Base-by-base conservation (phyloP, 2,888 invertebrate species). In the Nymphalis urticae region DNA sequence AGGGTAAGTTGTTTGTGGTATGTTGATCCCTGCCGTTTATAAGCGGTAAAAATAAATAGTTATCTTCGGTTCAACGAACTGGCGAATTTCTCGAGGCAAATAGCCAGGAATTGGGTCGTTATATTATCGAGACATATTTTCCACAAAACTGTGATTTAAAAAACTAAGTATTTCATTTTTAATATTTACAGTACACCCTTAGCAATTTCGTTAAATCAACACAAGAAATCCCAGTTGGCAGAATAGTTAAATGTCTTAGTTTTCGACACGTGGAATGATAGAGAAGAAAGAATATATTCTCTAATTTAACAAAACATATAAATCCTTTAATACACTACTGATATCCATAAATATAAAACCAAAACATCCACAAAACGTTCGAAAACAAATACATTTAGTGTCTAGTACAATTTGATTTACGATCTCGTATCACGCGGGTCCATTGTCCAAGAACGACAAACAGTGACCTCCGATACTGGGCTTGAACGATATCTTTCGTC, bases 381-480 rank as follows among this genome's bases (percentile, higher is more conserved):
- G 24, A 56, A 58, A 64, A 64, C 24, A 58, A 50, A 56, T n/a
- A 27, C 42, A 54, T 47, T 48, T 13, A 50, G 32, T 10, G 19
- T 48, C 50, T 51, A 56, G 53, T 53, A 50, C n/a, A 16, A 51
- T 32, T 5, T 50, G 50, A 65, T 59, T 65, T 59, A 59, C 58
- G 59, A 50, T 21, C 10, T 51, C 48, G 54, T 71, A 71, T 73
- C 73, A 71, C 73, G 72, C 71, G 72, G 68, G 75, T 77, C 75
- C 76, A 75, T 72, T 71, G 76, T 75, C 73, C 76, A 76, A 71
- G 65, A 70, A 68, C 74, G 64, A 64, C 69, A 62, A 63, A 56
- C 56, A 66, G 60, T 75, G 74, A 74, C 73, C 73, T 68, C 70
- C 68, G 71, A 72, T 72, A 71, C 66, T 42, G 54, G 27, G 47